Evolutionary conservation across 2,797 vertebrate species (phyloP).

Genomic region (Octomys mimax): DNA sequence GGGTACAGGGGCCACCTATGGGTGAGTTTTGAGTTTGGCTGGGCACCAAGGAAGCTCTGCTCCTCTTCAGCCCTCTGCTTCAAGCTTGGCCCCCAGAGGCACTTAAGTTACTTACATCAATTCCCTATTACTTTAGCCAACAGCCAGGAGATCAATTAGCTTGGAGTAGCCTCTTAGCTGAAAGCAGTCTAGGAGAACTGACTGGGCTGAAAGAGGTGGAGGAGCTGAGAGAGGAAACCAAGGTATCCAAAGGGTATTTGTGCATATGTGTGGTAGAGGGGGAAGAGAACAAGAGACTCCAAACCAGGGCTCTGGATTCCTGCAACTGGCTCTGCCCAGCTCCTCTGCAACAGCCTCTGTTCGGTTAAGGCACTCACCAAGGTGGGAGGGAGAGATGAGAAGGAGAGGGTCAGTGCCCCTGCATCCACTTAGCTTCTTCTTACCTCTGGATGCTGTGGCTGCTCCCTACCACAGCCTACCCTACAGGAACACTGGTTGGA

Average conservation of each 20-base stretch:
- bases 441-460: neutral
- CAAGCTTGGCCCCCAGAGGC: conserved; percentile 63
- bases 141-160: conserved; percentile 79
- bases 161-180: conserved; percentile 73
- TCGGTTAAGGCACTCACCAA: neutral
- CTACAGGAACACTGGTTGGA: neutral
- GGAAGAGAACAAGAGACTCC: neutral
- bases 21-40: neutral
- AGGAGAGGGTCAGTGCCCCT: neutral
- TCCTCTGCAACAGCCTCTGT: neutral
- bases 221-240: neutral
- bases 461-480: rapidly evolving
- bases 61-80: neutral
- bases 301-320: neutral
- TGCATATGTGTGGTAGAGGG: neutral
- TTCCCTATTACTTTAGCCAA: conserved; percentile 82
- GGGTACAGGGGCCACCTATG: neutral
- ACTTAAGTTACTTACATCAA: conserved; percentile 75
- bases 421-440: neutral
- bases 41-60: neutral
- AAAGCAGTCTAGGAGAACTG: conserved; percentile 14
- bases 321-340: neutral
- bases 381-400: neutral
- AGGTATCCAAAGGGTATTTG: neutral
- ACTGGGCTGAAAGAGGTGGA: neutral